Evolutionary conservation across 2,888 invertebrate genomes (phyloP), one percentile per base, ranked within the genome.

Genomic region (Axea sp.): DNA sequence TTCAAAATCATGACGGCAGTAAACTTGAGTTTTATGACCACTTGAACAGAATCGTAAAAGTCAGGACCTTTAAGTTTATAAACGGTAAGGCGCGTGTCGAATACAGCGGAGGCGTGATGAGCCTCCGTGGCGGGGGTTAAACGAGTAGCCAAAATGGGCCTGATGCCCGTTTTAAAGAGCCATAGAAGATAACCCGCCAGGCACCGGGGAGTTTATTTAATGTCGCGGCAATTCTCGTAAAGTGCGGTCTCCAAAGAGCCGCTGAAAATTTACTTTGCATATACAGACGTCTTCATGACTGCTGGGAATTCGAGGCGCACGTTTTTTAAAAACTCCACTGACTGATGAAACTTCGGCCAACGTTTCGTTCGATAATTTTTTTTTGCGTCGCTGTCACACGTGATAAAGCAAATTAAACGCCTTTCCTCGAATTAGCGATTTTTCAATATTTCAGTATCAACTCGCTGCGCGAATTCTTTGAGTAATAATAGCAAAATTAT

Each of bases 11-110:
- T 87, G 87, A 86, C 88, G 89, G 89, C 86, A 87, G 89, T 89
- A 88, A 89, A 89, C 88, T 89, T 85, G 86, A 88, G 88, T 90
- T 90, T 90, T 90, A 90, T 89, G 89, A 89, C 88, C 88, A 88
- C 89, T 90, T 89, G 89, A 89, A 89, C 86, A 86, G 88, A 89
- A 88, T 89, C 89, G 89, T 90, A 90, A 90, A 90, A 88, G 90
- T 90, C 90, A 87, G 86, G 86, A 84, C 85, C 86, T 87, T 84
- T 85, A 84, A 87, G 87, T 86, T 84, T 81, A 81, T 82, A 79
- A 81, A 77, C 79, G 80, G 83, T 82, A 81, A 85, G 87, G 86
- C 87, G 87, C 86, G 87, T 87, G 87, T 85, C 86, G 83, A 82
- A 83, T 84, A 86, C 82, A 81, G 85, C 82, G 83, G 80, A 84